These are phyloP conservation scores for Geotrypetes seraphini DNA, from an alignment of 2,797 vertebrate species.

Conservation along the genomic window DNA sequence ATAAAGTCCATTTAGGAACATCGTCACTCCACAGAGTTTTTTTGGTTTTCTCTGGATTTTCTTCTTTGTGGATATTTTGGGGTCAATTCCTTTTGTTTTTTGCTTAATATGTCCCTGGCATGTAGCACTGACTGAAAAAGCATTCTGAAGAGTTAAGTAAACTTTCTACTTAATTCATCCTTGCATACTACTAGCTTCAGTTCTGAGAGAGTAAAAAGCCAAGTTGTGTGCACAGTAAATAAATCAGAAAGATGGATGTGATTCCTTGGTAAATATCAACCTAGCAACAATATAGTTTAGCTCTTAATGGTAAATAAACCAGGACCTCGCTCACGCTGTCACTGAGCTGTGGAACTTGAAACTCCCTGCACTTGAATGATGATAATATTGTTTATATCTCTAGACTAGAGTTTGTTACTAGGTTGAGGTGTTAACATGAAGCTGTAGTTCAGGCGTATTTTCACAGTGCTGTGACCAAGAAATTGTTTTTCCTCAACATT, in stretches of 20 bases:
- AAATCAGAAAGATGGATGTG: slow-evolving; percentile 1
- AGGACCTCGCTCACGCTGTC: slow-evolving; percentile 9
- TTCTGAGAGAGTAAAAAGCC: background rate
- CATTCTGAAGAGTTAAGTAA: no score
- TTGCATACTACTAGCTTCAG: background rate
- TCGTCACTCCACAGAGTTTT: no score
- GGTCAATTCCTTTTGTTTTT: no score
- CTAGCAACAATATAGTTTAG: slow-evolving; percentile 1
- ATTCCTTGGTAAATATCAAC: slow-evolving; percentile 10
- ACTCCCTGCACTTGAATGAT: background rate
- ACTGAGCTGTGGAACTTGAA: slow-evolving; percentile 3
- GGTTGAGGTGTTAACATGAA: slow-evolving; percentile 6
- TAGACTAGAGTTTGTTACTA: slow-evolving; percentile 3
- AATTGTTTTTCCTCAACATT: slow-evolving; percentile 3
- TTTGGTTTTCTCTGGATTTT: no score
- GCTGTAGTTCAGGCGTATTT: slow-evolving; percentile 6
- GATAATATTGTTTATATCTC: slow-evolving; percentile 4
- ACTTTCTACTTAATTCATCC: background rate
- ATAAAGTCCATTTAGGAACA: no score
- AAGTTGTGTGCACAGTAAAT: slow-evolving; percentile 1
- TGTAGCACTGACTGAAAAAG: no score
- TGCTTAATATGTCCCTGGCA: no score
- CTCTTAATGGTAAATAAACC: slow-evolving; percentile 16
- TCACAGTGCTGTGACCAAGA: slow-evolving; percentile 2
- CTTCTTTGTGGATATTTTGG: no score